A percentile compares a stretch with the other conserved stretches of the same genome.
These are phyloP conservation scores for Stegastes partitus DNA, from an alignment of 2,113 vertebrate genomes.

Conservation along the genomic window DNA sequence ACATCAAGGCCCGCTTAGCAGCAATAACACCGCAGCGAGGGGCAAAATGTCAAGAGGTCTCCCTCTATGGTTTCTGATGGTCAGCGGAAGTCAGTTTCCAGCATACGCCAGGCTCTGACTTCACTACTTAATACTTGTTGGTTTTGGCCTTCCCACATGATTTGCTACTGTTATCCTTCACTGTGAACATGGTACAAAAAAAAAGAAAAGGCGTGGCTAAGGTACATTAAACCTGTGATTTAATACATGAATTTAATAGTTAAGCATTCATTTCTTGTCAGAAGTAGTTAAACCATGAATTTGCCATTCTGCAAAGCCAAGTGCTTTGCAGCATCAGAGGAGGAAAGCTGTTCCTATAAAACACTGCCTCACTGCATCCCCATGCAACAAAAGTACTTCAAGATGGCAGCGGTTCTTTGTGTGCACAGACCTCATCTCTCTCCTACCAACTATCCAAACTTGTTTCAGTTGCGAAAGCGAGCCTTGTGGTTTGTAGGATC, in stretches of 20 bases:
- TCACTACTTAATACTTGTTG: background rate
- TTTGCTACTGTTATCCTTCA: background rate
- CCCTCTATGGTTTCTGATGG: constrained; percentile 6
- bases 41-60: constrained; percentile 32
- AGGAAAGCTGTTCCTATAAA: background rate
- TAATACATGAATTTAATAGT: background rate
- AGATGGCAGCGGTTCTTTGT: background rate
- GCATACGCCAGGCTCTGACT: background rate
- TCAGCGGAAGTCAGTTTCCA: background rate
- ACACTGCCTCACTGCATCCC: too few relatives aligned
- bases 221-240: background rate
- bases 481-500: background rate
- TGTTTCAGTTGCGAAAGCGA: too few relatives aligned
- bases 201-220: background rate
- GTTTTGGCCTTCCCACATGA: background rate
- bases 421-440: background rate
- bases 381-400: background rate
- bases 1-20: constrained; percentile 18
- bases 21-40: constrained; percentile 32
- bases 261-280: background rate
- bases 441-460: background rate
- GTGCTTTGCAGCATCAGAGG: background rate
- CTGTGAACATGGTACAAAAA: background rate
- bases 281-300: background rate
- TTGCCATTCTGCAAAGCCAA: background rate